Evolutionary conservation across 2,113 vertebrate genomes (phyloP), one percentile per base, ranked within the genome.

Genomic region (Oryzias celebensis): DNA sequence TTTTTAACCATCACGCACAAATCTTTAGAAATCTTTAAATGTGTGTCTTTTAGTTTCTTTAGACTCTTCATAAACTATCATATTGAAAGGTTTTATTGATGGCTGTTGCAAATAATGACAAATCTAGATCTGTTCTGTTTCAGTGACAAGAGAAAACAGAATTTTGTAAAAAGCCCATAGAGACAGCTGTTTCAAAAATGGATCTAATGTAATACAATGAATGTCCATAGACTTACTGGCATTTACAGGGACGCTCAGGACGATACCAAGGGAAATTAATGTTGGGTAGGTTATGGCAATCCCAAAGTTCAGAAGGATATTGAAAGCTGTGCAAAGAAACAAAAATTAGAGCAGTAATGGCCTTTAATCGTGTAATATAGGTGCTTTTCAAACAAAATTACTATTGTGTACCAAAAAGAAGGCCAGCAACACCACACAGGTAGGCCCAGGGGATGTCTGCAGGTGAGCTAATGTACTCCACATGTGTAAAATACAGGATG

Each of bases 221-320:
- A 73, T 53, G 54, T 58, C 51, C 50, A 65, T 53, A 55, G 45
- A 78, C 88, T 95, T 93, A 98, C 96, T 91, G 53, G 96, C 96
- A 24, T 98, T 98, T 67, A 97, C 96, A 82, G 96, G 96, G 67
- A 98, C 96, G 79, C 96, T 98, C 78, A 98, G 82, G 81, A 98
- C 94, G 63, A 98, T 94, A 78, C 96, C 96, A 24, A 98, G 92
- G 58, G 96, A 98, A 87, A 98, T 98, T 87, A 96, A 87, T 13
- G 92, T 98, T 15, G 96, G 96, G 76, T 96, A 96, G 0, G 96
- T 98, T 75, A 98, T 88, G 12, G 96, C 96, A 49, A 98, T 94
- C 75, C 96, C 96, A 88, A 98, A 98, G 90, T 98, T 98, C 77
- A 98, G 90, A 87, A 98, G 91, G 80, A 98, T 78, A 90, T 98